Conservation (phyloP, 2,888 invertebrate species). For the Orchestes rusci region DNA sequence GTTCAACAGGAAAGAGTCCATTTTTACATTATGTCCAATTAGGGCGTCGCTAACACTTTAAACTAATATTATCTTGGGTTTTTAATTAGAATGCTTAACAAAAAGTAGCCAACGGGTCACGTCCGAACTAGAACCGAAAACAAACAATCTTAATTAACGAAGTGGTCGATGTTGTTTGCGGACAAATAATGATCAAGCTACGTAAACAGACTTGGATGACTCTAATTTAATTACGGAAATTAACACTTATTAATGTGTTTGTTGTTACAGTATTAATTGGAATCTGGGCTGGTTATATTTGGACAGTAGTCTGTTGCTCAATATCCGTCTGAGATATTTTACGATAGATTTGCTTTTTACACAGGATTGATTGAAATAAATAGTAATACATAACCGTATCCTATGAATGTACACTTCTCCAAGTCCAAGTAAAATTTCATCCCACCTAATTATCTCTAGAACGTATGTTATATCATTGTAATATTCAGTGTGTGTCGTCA, state of each 20-base stretch:
- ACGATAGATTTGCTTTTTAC: too few relatives aligned
- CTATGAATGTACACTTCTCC: too few relatives aligned
- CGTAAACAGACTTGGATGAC: conserved; percentile 33
- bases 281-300: conserved; percentile 23
- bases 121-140: conserved; percentile 23
- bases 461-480: too few relatives aligned
- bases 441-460: too few relatives aligned
- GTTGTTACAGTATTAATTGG: conserved; percentile 35
- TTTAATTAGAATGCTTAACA: conserved; percentile 20
- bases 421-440: too few relatives aligned
- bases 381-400: too few relatives aligned
- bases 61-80: conserved; percentile 14
- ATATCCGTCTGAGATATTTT: too few relatives aligned
- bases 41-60: conserved; percentile 13
- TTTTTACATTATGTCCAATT: conserved; percentile 17
- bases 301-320: too few relatives aligned
- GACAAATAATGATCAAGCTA: conserved; percentile 35
- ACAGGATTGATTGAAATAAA: too few relatives aligned
- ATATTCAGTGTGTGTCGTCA: too few relatives aligned
- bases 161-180: conserved; percentile 33
- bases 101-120: conserved; percentile 21
- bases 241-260: conserved; percentile 38
- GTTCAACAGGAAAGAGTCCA: conserved; percentile 10
- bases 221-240: conserved; percentile 40
- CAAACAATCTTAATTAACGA: conserved; percentile 22